A percentile compares a stretch with the other conserved stretches of the same genome.
These are phyloP conservation scores for Erebia aethiops DNA, from an alignment of 2,888 invertebrate species.

Conservation along the genomic window DNA sequence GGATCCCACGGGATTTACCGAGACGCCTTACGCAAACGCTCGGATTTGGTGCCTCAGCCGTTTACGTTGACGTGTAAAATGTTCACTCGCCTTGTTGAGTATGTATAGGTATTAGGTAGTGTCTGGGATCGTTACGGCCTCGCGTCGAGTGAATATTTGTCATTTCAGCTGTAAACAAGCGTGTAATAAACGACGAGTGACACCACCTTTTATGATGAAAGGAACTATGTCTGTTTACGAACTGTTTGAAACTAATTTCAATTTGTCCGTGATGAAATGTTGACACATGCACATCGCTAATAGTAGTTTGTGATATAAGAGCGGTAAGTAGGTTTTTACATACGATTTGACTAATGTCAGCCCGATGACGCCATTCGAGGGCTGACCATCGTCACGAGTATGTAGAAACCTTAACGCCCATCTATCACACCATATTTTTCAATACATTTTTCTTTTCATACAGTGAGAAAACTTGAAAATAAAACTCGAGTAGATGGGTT, in stretches of 20 bases:
- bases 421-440: too few relatives aligned
- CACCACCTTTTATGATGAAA: slow-evolving; percentile 8
- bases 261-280: not conserved
- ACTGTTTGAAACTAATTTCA: not conserved
- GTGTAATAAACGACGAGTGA: slow-evolving; percentile 2
- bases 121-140: slow-evolving; percentile 32
- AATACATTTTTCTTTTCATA: too few relatives aligned
- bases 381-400: too few relatives aligned
- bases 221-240: not conserved
- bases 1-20: slow-evolving; percentile 71
- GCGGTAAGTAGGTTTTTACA: too few relatives aligned
- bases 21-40: slow-evolving; percentile 62
- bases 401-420: too few relatives aligned
- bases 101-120: slow-evolving; percentile 41
- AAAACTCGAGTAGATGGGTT: too few relatives aligned
- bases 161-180: slow-evolving; percentile 24
- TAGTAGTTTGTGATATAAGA: too few relatives aligned
- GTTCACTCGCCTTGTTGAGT: slow-evolving; percentile 62
- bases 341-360: too few relatives aligned
- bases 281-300: not conserved
- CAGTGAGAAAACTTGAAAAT: too few relatives aligned
- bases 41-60: slow-evolving; percentile 51
- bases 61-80: slow-evolving; percentile 63
- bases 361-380: too few relatives aligned
- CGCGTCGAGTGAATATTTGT: slow-evolving; percentile 30